Percentiles rank a stretch among this genome's conserved stretches.
These are phyloP conservation scores for Hyposmocoma kahamanoa DNA, from an alignment of 1,140 invertebrate genomes.

Conservation along the genomic window DNA sequence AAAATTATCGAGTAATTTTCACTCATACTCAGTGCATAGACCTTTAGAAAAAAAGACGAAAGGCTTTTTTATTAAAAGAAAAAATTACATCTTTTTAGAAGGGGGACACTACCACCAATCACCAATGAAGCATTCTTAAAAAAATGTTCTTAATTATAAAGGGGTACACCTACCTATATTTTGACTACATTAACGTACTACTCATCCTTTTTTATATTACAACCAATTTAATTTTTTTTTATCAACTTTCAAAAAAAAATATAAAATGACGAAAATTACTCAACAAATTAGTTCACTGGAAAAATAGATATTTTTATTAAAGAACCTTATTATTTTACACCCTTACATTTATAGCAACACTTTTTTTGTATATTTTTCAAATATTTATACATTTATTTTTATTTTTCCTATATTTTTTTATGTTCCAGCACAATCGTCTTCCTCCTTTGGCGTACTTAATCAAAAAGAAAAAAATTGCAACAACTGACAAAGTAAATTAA, in stretches of 20 bases:
- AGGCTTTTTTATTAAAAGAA: too few relatives aligned
- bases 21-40: too few relatives aligned
- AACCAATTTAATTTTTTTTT: slow-evolving; percentile 42
- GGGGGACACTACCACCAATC: too few relatives aligned
- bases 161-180: slow-evolving; percentile 30
- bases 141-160: slow-evolving; percentile 35
- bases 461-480: slow-evolving; percentile 55
- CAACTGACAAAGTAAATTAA: slow-evolving; percentile 41
- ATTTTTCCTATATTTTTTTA: slow-evolving; percentile 30
- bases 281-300: slow-evolving; percentile 8
- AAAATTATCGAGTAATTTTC: too few relatives aligned
- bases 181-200: slow-evolving; percentile 24
- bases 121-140: slow-evolving; percentile 49
- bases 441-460: slow-evolving; percentile 61
- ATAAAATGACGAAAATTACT: neutral
- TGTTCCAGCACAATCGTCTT: slow-evolving; percentile 40
- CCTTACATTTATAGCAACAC: slow-evolving; percentile 39
- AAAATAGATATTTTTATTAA: slow-evolving; percentile 3
- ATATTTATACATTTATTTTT: slow-evolving; percentile 64
- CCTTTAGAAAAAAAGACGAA: too few relatives aligned
- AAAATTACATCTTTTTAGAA: too few relatives aligned
- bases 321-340: slow-evolving; percentile 1
- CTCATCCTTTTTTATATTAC: slow-evolving; percentile 32
- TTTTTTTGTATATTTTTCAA: slow-evolving; percentile 63
- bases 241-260: slow-evolving; percentile 17